Evolutionary conservation across 2,888 invertebrate genomes (phyloP).

Genomic region (Eremobia ochroleuca): DNA sequence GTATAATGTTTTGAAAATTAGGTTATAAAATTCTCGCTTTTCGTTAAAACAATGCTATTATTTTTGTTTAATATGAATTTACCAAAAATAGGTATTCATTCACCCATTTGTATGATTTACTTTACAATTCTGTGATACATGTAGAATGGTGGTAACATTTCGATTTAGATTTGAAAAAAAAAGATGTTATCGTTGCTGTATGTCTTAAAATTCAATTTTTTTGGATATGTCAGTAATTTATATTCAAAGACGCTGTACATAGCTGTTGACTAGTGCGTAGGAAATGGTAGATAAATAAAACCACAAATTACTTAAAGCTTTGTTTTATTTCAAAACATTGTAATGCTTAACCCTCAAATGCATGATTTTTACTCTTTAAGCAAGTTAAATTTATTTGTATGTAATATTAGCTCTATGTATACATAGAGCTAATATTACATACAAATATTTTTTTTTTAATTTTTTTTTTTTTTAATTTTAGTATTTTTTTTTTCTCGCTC

Average conservation of each 20-base stretch:
- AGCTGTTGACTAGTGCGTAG: constrained; percentile 90
- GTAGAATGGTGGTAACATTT: constrained; percentile 58
- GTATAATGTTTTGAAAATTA: constrained; percentile 40
- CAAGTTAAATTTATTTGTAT: too few relatives aligned
- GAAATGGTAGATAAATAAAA: constrained; percentile 82
- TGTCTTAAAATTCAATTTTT: constrained; percentile 59
- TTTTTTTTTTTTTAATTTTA: too few relatives aligned
- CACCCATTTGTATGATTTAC: constrained; percentile 42
- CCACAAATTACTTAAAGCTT: constrained; percentile 62
- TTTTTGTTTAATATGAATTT: constrained; percentile 48
- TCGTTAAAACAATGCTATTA: constrained; percentile 26
- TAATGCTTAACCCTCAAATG: too few relatives aligned
- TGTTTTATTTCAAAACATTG: constrained; percentile 65
- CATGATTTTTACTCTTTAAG: too few relatives aligned
- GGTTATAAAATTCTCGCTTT: constrained; percentile 58
- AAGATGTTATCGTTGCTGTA: constrained; percentile 40
- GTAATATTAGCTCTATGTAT: too few relatives aligned
- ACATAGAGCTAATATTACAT: too few relatives aligned
- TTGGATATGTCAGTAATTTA: constrained; percentile 66
- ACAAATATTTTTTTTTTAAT: too few relatives aligned
- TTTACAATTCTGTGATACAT: constrained; percentile 71
- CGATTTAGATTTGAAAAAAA: constrained; percentile 45
- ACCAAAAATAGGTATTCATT: constrained; percentile 59
- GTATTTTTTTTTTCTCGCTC: too few relatives aligned
- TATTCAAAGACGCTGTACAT: constrained; percentile 83